phyloP scores from a whole-genome alignment of 2,888 invertebrate genomes.

The Drosophila greeni region DNA sequence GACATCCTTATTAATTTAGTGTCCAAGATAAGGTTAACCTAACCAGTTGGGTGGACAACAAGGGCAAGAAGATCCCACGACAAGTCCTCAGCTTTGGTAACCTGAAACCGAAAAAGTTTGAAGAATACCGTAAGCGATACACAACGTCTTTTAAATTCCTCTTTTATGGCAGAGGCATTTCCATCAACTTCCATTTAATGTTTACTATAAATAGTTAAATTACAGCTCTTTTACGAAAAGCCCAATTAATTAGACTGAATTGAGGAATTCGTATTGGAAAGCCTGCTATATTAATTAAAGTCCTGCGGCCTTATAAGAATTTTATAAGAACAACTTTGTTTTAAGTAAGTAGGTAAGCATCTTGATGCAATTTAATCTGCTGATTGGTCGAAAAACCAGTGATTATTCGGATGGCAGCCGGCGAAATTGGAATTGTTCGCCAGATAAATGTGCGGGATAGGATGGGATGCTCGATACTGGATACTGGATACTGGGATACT shows the following conservation, averaged over 20 bases:
- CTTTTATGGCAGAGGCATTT: not conserved
- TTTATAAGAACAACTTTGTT: constrained; percentile 23
- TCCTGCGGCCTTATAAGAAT: constrained; percentile 11
- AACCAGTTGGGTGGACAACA: not conserved
- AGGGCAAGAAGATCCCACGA: constrained; percentile 17
- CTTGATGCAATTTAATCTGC: constrained; percentile 36
- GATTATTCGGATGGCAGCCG: constrained; percentile 26
- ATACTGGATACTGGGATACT: constrained; percentile 4
- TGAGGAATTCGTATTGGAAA: not conserved
- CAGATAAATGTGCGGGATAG: constrained; percentile 33
- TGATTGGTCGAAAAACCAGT: constrained; percentile 31
- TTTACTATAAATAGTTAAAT: not conserved
- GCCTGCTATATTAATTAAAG: constrained; percentile 7
- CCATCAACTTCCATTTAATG: constrained; percentile 5
- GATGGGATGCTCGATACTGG: constrained; percentile 11
- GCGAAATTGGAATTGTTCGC: constrained; percentile 33
- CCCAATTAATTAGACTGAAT: constrained; percentile 20
- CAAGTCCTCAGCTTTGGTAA: constrained; percentile 12
- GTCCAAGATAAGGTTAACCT: not conserved
- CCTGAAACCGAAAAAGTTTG: not conserved
- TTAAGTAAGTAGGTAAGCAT: constrained; percentile 30
- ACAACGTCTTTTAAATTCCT: constrained; percentile 7
- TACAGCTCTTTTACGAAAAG: not conserved
- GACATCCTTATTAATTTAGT: constrained; percentile 22
- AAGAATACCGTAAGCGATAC: not conserved